phyloP scores from a whole-genome alignment of 2,113 vertebrate species.

The Oostethus manadensis region DNA sequence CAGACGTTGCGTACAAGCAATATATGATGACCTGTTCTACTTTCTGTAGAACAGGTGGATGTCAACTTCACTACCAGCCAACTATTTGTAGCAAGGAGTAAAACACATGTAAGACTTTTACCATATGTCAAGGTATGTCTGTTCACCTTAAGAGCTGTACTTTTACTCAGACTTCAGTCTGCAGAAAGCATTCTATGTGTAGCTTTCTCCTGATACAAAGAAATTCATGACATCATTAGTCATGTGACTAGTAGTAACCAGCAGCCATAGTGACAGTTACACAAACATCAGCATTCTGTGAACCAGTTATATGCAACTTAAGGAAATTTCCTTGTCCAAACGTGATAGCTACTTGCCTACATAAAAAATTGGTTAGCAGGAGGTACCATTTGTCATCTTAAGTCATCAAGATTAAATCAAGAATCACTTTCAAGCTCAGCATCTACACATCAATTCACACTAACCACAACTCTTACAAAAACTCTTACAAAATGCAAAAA shows the following conservation, averaged over 20 bases:
- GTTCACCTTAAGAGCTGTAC: no score
- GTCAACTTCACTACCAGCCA: no score
- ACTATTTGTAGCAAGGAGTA: no score
- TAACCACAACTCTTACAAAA: slow-evolving; percentile 1
- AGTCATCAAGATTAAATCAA: not conserved
- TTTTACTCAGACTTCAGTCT: no score
- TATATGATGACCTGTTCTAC: no score
- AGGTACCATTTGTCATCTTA: not conserved
- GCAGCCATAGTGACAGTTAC: not conserved
- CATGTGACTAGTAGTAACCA: not conserved
- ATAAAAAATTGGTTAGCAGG: slow-evolving; percentile 5
- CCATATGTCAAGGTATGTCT: no score
- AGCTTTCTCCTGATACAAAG: no score
- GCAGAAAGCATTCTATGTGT: no score
- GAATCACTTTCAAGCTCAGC: not conserved
- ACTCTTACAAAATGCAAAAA: slow-evolving; percentile 10
- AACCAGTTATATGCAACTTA: slow-evolving; percentile 16
- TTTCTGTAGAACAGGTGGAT: no score
- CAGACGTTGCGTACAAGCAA: no score
- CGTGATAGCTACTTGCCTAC: slow-evolving; percentile 1
- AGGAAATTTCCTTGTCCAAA: not conserved
- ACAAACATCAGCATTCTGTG: not conserved
- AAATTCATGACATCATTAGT: not conserved
- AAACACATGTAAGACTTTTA: no score
- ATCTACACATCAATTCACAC: not conserved